Evolutionary conservation across 2,888 invertebrate species (phyloP).

Genomic region (Chymomyza amoena): DNA sequence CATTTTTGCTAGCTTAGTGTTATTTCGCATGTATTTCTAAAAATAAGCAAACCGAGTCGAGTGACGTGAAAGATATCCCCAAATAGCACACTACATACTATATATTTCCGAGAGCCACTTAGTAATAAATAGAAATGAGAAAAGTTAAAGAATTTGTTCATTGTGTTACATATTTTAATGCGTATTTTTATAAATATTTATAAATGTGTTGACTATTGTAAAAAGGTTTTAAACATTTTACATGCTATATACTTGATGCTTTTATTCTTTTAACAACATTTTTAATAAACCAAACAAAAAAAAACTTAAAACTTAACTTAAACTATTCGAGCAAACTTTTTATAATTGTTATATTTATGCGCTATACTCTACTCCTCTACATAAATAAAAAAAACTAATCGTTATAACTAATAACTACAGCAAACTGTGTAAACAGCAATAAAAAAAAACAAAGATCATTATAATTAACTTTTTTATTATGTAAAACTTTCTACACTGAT

Average conservation of each 20-base stretch:
- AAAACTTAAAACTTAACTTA: constrained; percentile 1
- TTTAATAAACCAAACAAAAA: constrained; percentile 27
- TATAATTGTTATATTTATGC: constrained; percentile 73
- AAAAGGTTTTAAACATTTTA: constrained; percentile 43
- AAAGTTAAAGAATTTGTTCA: neutral
- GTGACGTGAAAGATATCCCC: no score
- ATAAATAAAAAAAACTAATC: constrained; percentile 3
- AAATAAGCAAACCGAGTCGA: constrained; percentile 13
- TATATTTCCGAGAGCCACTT: neutral
- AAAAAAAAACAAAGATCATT: constrained; percentile 41
- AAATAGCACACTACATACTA: constrained; percentile 22
- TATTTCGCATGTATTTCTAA: constrained; percentile 71
- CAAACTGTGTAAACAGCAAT: constrained; percentile 17
- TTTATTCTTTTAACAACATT: constrained; percentile 14
- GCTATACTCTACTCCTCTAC: constrained; percentile 48
- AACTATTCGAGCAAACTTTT: constrained; percentile 36
- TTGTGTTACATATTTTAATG: neutral
- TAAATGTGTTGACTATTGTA: constrained; percentile 41
- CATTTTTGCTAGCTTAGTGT: constrained; percentile 69
- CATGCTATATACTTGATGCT: constrained; percentile 28
- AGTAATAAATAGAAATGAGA: neutral
- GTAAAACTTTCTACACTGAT: constrained; percentile 31
- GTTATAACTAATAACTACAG: constrained; percentile 22
- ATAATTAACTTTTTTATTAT: constrained; percentile 58
- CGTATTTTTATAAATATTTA: neutral